A percentile compares a stretch with the other conserved stretches of the same genome.
These are phyloP conservation scores for Hemicentrotus pulcherrimus DNA, from an alignment of 35 echinoderm and acorn worm genomes.

Conservation along the genomic window DNA sequence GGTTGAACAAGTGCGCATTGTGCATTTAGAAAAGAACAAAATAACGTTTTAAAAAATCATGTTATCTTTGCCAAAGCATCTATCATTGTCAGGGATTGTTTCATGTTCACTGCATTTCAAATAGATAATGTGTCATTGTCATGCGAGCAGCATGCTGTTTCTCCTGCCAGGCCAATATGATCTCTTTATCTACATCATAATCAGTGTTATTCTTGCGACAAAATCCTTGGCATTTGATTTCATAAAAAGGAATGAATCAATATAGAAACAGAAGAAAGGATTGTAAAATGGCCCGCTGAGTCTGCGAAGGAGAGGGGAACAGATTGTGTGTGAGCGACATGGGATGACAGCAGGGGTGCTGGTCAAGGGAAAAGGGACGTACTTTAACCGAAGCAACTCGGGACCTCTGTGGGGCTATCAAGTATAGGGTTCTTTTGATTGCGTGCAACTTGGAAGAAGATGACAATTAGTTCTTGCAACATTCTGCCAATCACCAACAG, in stretches of 20 bases:
- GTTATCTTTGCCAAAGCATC: background rate
- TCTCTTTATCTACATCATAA: background rate
- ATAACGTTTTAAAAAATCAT: background rate
- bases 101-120: background rate
- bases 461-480: background rate
- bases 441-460: slow-evolving; percentile 8
- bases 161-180: background rate
- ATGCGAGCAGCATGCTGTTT: background rate
- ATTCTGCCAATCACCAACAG: background rate
- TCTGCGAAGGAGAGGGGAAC: background rate
- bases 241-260: background rate
- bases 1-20: background rate
- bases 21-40: background rate
- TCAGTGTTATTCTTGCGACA: background rate
- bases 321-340: background rate
- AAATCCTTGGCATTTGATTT: slow-evolving; percentile 6
- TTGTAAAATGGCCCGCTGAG: background rate
- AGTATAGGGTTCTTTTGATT: background rate
- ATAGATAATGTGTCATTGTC: background rate
- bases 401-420: background rate
- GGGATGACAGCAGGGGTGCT: background rate
- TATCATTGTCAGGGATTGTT: background rate
- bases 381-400: background rate
- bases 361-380: background rate
- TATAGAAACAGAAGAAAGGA: background rate